Evolutionary conservation across 2,797 vertebrate species (phyloP).

Genomic region (Falco cherrug): DNA sequence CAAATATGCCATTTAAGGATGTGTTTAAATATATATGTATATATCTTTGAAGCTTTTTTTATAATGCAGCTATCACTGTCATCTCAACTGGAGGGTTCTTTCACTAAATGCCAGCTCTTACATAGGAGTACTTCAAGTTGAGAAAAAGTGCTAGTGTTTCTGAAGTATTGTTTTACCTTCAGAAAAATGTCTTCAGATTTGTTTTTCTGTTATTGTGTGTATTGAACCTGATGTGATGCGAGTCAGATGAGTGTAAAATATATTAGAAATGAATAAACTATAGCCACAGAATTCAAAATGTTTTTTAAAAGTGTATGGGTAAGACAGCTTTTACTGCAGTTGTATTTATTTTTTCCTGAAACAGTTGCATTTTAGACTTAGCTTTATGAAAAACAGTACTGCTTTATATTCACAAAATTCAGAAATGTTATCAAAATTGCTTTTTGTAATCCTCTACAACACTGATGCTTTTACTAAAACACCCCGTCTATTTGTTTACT

Average conservation of each 20-base stretch:
- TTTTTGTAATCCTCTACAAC: conserved; percentile 31
- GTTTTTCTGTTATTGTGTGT: not conserved
- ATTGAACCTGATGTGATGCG: not conserved
- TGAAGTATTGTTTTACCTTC: not conserved
- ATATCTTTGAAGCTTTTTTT: not conserved
- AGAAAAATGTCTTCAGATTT: not conserved
- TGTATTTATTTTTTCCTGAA: not conserved
- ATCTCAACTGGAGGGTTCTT: not conserved
- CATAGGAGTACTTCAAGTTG: not conserved
- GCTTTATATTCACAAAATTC: conserved; percentile 32
- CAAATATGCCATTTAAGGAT: not conserved
- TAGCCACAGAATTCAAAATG: not conserved
- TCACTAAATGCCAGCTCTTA: not conserved
- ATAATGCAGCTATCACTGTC: not conserved
- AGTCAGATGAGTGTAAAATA: not conserved
- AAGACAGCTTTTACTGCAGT: not conserved
- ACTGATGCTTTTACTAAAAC: conserved; percentile 1
- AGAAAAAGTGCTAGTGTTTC: not conserved
- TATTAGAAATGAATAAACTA: not conserved
- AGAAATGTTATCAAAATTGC: conserved; percentile 28
- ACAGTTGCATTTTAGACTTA: not conserved
- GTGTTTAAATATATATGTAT: not conserved
- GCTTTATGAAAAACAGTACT: not conserved
- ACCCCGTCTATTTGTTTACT: conserved; percentile 30
- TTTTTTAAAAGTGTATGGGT: not conserved